These are phyloP conservation scores for Anguilla marmorata DNA, from an alignment of 2,797 vertebrate species.

Conservation along the genomic window DNA sequence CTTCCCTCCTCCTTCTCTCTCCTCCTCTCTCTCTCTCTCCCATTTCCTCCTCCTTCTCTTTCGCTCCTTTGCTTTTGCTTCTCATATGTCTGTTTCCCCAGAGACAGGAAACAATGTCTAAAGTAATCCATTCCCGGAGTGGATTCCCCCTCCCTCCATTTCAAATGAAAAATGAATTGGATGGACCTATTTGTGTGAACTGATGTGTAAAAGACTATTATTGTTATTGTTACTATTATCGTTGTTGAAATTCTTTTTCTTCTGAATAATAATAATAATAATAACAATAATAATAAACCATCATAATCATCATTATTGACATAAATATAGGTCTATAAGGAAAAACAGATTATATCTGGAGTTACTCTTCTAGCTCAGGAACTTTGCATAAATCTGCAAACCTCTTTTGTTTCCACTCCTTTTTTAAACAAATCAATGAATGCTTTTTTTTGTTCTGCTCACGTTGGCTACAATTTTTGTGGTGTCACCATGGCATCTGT, in stretches of 20 bases:
- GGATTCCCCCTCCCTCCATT: conserved; percentile 54
- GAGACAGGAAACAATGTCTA: conserved; percentile 59
- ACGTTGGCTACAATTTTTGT: neutral
- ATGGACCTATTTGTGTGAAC: conserved; percentile 50
- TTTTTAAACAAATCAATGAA: neutral
- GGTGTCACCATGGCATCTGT: neutral
- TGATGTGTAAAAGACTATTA: conserved; percentile 51
- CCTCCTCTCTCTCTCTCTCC: neutral
- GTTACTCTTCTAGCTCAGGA: neutral
- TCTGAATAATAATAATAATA: neutral
- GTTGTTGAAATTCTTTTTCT: neutral
- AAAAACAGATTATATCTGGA: neutral
- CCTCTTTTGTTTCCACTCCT: neutral
- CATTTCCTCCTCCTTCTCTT: conserved; percentile 47
- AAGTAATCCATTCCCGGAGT: conserved; percentile 55
- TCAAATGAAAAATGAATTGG: conserved; percentile 58
- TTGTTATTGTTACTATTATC: neutral
- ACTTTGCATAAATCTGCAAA: neutral
- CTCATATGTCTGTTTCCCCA: conserved; percentile 53
- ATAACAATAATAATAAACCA: neutral
- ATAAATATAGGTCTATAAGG: neutral
- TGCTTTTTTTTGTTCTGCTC: no score
- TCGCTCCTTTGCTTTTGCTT: conserved; percentile 58
- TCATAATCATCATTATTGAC: neutral
- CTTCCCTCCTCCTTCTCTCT: no score